A percentile compares a stretch with the other conserved stretches of the same genome.
phyloP scores from a whole-genome alignment of 2,113 vertebrate genomes.

The Neolamprologus kungweensis region DNA sequence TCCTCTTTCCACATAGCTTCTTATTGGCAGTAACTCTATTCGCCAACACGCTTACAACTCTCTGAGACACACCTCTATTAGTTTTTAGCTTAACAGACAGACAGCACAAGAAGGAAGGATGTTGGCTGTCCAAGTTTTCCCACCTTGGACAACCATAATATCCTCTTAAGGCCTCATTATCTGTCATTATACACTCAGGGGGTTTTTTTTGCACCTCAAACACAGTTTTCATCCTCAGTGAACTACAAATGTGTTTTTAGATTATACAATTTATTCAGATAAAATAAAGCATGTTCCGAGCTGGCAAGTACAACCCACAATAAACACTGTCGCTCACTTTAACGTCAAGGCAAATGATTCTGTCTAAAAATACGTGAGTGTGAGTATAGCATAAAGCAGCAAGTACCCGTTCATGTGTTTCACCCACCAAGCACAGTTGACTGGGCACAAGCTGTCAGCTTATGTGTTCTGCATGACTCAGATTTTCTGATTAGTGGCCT shows the following conservation, averaged over 20 bases:
- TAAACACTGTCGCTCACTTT: background rate
- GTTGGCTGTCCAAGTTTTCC: background rate
- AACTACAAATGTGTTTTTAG: background rate
- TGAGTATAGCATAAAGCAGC: conserved; percentile 1
- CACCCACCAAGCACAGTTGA: background rate
- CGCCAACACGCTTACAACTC: background rate
- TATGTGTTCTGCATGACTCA: conserved; percentile 63
- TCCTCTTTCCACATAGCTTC: background rate
- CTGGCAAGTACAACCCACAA: background rate
- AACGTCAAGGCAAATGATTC: background rate
- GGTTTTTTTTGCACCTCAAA: background rate
- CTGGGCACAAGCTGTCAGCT: conserved; percentile 31
- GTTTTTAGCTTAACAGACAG: background rate
- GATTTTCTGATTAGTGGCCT: conserved; percentile 55
- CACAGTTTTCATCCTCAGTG: background rate
- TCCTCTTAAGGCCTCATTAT: background rate
- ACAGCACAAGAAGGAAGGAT: background rate
- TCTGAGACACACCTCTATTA: background rate
- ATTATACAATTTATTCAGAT: background rate
- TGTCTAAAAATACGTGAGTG: background rate
- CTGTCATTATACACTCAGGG: background rate
- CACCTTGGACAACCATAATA: background rate
- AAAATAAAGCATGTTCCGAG: background rate
- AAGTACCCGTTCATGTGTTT: conserved; percentile 3
- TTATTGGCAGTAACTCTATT: background rate